Evolutionary conservation across 2,113 vertebrate species (phyloP), one percentile per base, ranked within the genome.

Genomic region (Ceuthmochares aereus): DNA sequence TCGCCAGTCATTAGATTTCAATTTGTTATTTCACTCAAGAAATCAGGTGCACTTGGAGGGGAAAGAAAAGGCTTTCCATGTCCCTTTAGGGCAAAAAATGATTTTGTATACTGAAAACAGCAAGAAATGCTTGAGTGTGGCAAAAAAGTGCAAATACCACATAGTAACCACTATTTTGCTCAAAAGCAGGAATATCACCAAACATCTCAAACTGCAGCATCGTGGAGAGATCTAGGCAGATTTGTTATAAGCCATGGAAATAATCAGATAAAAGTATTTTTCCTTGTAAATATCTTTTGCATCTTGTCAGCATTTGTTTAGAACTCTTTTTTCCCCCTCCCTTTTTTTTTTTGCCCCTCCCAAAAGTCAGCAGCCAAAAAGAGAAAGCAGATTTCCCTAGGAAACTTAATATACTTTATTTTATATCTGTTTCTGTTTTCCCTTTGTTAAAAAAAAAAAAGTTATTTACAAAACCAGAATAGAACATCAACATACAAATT

Each of bases 341-440:
- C 8, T n/a, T n/a, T 10, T 37, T 25, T n/a, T n/a, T 10, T 37
- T 25, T 49, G 42, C 22, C 9, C 8, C n/a, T 12, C 7, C 51
- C 23, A 52, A 26, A 26, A 66, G 78, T 70, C 6, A 67, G 18
- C 16, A 67, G 42, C 7, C 59, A 63, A 74, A 95, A 43, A 0
- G 21, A 79, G 29, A 75, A 56, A 63, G 32, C 11, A 64, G 32
- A 58, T 83, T 62, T 73, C n/a, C 36, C 40, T 30, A 8, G 40
- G 55, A 73, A 67, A 34, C 9, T 70, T 36, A 47, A 63, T 12
- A 23, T n/a, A 34, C 19, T 97, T 97, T 95, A 96, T 92, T 96
- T 54, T 70, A 64, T 32, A 78, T 7, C 32, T 10, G 2, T 69
- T 40, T 93, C 74, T 36, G 8, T 43, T 37, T 84, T 80, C 5